Conservation (phyloP, 1,140 invertebrate genomes). For the Diploscapter pachys region DNA sequence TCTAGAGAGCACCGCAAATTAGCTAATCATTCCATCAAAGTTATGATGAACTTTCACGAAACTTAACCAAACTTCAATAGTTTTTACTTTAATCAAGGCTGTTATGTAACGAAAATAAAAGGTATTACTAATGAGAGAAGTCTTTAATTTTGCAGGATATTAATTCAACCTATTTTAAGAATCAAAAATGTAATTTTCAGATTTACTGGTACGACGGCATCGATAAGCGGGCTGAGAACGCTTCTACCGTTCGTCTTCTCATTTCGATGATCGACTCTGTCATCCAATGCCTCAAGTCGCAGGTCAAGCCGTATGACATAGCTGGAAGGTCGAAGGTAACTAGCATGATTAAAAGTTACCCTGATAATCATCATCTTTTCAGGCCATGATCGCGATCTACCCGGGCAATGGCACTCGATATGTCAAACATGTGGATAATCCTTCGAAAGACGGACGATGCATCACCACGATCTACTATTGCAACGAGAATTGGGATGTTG, state of each 20-base stretch:
- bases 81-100: too few relatives aligned
- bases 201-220: constrained; percentile 41
- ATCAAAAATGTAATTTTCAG: constrained; percentile 5
- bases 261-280: constrained; percentile 42
- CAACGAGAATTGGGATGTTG: constrained; percentile 82
- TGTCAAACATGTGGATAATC: constrained; percentile 94
- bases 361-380: constrained; percentile 33
- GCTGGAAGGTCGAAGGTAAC: constrained; percentile 80
- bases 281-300: constrained; percentile 28
- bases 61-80: too few relatives aligned
- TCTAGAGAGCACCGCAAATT: too few relatives aligned
- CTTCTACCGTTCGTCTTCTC: constrained; percentile 30
- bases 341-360: constrained; percentile 35
- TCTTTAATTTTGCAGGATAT: too few relatives aligned
- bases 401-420: constrained; percentile 86
- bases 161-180: too few relatives aligned
- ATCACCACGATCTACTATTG: constrained; percentile 79
- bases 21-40: too few relatives aligned
- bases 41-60: too few relatives aligned
- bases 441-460: constrained; percentile 76
- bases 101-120: too few relatives aligned
- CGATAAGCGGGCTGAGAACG: constrained; percentile 33
- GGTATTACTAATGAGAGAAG: too few relatives aligned
- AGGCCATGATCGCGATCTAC: constrained; percentile 96
- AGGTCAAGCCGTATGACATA: constrained; percentile 76